phyloP scores from a whole-genome alignment of 2,797 vertebrate species.

The Danionella dracula region DNA sequence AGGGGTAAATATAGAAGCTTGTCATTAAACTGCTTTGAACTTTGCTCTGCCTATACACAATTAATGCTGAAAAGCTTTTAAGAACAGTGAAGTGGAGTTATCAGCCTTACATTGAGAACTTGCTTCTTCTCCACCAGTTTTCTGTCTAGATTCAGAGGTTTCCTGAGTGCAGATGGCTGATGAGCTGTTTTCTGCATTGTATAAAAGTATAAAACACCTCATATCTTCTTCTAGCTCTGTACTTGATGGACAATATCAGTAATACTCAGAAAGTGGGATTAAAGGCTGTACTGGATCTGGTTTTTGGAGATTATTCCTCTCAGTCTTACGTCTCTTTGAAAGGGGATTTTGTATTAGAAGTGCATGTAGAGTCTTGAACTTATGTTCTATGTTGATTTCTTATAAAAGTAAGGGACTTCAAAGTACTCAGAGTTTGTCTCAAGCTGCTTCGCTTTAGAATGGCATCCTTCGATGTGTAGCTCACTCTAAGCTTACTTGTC shows the following conservation, averaged over 20 bases:
- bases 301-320: constrained; percentile 44
- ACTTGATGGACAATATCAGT: constrained; percentile 23
- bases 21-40: constrained; percentile 27
- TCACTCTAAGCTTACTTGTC: neutral
- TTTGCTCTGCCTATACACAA: constrained; percentile 24
- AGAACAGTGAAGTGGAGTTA: constrained; percentile 24
- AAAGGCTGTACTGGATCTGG: constrained; percentile 37
- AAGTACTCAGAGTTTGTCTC: neutral
- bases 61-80: constrained; percentile 43
- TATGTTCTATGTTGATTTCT: constrained; percentile 16
- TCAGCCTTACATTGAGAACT: constrained; percentile 1
- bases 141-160: constrained; percentile 17
- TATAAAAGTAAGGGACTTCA: neutral
- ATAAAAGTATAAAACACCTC: constrained; percentile 12
- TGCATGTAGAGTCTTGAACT: constrained; percentile 24
- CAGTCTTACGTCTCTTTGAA: constrained; percentile 33
- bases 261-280: constrained; percentile 27
- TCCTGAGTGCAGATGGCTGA: neutral
- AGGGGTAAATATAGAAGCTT: constrained; percentile 5
- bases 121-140: constrained; percentile 4
- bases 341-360: constrained; percentile 38
- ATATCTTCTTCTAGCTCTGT: constrained; percentile 19
- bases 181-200: neutral
- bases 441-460: neutral
- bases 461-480: neutral